Conservation (phyloP, 2,797 vertebrate genomes). For the Octomys mimax region DNA sequence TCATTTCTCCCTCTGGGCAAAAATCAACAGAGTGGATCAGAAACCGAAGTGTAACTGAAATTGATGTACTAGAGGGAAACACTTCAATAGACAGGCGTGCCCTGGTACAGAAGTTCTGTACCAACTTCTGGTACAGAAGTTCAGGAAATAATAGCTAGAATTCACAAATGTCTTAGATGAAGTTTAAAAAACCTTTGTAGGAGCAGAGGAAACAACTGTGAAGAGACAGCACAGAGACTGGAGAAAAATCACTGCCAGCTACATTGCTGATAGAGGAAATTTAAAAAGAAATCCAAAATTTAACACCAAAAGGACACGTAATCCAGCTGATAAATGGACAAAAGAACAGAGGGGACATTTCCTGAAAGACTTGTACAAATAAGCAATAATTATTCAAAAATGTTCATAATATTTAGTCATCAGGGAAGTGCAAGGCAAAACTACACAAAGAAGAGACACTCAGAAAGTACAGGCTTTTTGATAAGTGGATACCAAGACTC, state of each 20-base stretch:
- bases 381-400: neutral
- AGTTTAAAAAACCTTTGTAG: neutral
- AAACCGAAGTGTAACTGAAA: neutral
- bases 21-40: neutral
- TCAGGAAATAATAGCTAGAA: neutral
- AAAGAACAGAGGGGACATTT: neutral
- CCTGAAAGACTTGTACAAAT: neutral
- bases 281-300: neutral
- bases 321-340: neutral
- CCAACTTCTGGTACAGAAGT: neutral
- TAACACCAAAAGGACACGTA: neutral
- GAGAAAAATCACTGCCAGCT: neutral
- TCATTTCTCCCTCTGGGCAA: neutral
- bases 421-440: neutral
- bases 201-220: neutral
- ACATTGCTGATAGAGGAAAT: neutral
- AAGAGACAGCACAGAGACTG: neutral
- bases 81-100: neutral
- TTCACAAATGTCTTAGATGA: neutral
- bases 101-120: neutral
- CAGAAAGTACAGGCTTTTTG: neutral
- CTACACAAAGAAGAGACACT: neutral
- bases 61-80: neutral
- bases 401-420: neutral
- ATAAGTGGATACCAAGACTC: neutral